phyloP scores from a whole-genome alignment of 2,797 vertebrate species.

The Poecile montanus region DNA sequence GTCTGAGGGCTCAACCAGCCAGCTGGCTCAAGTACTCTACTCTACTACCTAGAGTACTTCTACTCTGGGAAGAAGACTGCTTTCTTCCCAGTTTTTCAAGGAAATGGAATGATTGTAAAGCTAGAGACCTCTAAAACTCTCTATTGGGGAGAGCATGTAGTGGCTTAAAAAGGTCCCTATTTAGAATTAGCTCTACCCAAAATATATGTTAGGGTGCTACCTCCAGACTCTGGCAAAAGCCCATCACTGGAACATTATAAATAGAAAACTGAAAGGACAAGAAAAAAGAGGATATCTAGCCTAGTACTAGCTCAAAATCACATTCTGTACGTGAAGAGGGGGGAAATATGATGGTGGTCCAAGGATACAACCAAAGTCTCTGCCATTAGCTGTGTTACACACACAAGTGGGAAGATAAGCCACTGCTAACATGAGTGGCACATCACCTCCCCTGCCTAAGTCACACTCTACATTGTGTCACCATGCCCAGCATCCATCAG shows the following conservation, averaged over 20 bases:
- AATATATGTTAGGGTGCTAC: background rate
- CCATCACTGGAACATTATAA: background rate
- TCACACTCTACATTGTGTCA: accelerated
- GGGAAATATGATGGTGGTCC: background rate
- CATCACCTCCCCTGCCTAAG: background rate
- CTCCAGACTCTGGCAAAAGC: background rate
- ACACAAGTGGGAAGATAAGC: background rate
- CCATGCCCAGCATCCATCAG: accelerated
- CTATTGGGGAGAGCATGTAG: background rate
- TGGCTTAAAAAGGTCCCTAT: background rate
- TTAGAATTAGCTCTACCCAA: background rate
- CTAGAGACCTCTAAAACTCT: background rate
- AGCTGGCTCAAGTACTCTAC: background rate
- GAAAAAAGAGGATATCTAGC: background rate
- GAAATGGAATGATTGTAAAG: background rate
- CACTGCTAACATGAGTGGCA: background rate
- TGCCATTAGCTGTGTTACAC: background rate
- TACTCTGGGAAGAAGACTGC: background rate
- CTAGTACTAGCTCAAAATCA: background rate
- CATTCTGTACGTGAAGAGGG: background rate
- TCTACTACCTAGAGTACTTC: too few species aligned
- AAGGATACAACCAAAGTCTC: background rate
- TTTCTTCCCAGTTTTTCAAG: background rate
- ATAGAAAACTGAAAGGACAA: background rate
- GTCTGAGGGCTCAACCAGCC: background rate